Conservation (phyloP, 2,113 vertebrate species). For the Pangasianodon hypophthalmus region DNA sequence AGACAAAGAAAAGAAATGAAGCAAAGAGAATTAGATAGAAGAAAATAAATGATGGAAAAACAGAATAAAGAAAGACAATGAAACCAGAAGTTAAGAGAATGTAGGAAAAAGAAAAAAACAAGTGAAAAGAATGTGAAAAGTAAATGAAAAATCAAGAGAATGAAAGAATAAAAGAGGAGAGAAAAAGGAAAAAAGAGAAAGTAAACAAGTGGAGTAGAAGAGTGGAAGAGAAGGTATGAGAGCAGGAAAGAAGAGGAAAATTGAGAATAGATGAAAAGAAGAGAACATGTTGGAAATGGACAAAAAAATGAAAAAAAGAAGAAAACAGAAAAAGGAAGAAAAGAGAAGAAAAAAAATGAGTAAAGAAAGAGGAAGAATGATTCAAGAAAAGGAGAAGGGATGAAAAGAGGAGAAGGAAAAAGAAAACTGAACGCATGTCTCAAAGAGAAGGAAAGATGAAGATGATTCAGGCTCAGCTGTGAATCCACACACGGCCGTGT, state of each 20-base stretch:
- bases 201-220: too few relatives aligned
- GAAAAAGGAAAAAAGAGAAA: too few relatives aligned
- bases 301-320: too few relatives aligned
- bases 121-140: background rate
- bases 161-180: too few relatives aligned
- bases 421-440: background rate
- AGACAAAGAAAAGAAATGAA: background rate
- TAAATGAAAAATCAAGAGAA: too few relatives aligned
- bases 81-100: too few relatives aligned
- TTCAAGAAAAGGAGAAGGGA: conserved; percentile 23
- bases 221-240: background rate
- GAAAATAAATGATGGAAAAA: background rate
- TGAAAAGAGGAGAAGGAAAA: background rate
- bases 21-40: too few relatives aligned
- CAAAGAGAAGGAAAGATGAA: background rate
- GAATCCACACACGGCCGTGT: too few relatives aligned
- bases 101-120: too few relatives aligned
- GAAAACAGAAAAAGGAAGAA: conserved; percentile 47
- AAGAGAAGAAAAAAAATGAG: conserved; percentile 10
- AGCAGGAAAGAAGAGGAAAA: background rate
- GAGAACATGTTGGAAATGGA: background rate
- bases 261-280: conserved; percentile 40
- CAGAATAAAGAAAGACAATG: background rate
- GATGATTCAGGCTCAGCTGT: background rate
- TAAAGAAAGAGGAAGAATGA: conserved; percentile 53